Base-by-base conservation (phyloP, 37 sponge, comb jelly and placozoan genomes). In the Corticium candelabrum region DNA sequence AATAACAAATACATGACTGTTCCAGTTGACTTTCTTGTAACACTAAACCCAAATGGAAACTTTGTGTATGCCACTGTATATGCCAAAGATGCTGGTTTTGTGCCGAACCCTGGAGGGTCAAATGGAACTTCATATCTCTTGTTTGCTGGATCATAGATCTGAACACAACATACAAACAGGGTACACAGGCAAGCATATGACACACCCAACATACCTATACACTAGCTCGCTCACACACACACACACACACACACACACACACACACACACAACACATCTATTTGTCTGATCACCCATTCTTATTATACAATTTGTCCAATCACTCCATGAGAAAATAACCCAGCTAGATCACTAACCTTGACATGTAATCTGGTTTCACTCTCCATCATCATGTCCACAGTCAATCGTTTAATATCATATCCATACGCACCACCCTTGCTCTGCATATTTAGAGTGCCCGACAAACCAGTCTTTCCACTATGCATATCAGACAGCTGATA, bases 31-130 rank as follows among this genome's bases (percentile, higher is more conserved):
- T 35, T 39, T 34, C 82, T 41, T 15, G 37, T 33, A 27, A 82
- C 82, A 37, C 69, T 40, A 40, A 78, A 83, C 27, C 34, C 39
- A 70, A 83, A 81, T 0, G 79, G 62, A 11, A 21, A 50, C 62
- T 11, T 50, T 21, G 62, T 50, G 62, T 50, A 50, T 21, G 62
- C 11, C 15, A 50, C 11, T 21, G 62, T 21, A 21, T 50, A 50
- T 11, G 62, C 21, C 62, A 21, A 27, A 27, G 62, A 11, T 21
- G 62, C 15, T 50, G 62, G 11, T 21, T 11, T 21, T 21, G 62
- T 27, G 62, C 62, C 62, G 62, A 50, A 11, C 15, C 15, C 15
- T 27, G 62, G 62, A 50, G 62, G 11, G 62, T 50, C 62, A 21
- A 50, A 21, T 21, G 62, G 62, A 11, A 50, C 62, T 50, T 50